Evolutionary conservation across 2,888 invertebrate genomes (phyloP).

Genomic region (Lamellibrachia satsuma): DNA sequence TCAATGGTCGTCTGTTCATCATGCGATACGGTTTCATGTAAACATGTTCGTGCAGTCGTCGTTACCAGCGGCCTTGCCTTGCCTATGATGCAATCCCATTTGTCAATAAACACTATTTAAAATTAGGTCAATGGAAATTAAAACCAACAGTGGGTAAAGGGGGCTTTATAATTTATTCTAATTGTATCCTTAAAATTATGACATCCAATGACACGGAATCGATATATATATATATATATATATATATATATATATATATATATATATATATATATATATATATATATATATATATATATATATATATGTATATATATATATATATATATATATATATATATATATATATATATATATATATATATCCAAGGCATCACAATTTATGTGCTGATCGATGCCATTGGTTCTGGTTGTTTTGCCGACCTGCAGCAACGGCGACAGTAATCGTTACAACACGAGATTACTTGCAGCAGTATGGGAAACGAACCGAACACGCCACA

Average conservation of each 20-base stretch:
- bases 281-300: too few relatives aligned
- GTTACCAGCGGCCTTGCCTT: not conserved
- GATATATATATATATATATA: too few relatives aligned
- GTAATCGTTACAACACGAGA: not conserved
- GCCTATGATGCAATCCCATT: not conserved
- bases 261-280: too few relatives aligned
- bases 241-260: too few relatives aligned
- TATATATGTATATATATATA: too few relatives aligned
- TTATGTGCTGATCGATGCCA: not conserved
- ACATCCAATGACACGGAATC: not conserved
- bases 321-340: too few relatives aligned
- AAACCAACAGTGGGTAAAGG: not conserved
- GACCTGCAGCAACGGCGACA: not conserved
- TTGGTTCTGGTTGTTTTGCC: not conserved
- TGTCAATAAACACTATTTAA: not conserved
- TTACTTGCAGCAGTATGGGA: not conserved
- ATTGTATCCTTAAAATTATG: not conserved
- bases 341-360: too few relatives aligned
- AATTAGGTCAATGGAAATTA: not conserved
- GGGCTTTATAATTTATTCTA: not conserved
- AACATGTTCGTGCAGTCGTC: not conserved
- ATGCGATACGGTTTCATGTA: not conserved
- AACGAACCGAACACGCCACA: not conserved
- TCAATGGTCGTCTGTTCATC: not conserved
- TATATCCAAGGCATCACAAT: too few relatives aligned